Evolutionary conservation across 2,113 vertebrate species (phyloP).

Genomic region (Halcyon senegalensis): DNA sequence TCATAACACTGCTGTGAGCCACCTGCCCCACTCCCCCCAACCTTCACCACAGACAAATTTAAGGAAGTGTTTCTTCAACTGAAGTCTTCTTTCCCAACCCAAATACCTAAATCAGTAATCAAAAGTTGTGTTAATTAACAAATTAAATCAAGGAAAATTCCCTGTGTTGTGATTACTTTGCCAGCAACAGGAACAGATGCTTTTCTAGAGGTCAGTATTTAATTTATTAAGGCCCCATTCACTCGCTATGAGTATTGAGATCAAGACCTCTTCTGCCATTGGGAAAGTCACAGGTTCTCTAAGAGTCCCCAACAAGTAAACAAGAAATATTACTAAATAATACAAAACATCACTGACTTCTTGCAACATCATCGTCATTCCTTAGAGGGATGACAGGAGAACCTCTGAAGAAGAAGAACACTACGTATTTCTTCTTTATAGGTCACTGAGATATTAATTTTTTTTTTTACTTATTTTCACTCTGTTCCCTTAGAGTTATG

Average conservation of each 20-base stretch:
- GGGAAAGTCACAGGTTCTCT: background rate
- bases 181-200: background rate
- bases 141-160: constrained; percentile 4
- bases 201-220: background rate
- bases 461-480: background rate
- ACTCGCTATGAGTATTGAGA: background rate
- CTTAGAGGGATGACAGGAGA: background rate
- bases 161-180: background rate
- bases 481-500: background rate
- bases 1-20: background rate
- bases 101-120: background rate
- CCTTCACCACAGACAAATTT: background rate
- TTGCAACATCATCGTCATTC: background rate
- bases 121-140: background rate
- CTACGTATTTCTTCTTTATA: background rate
- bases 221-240: background rate
- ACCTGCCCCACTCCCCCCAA: background rate
- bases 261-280: background rate
- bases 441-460: background rate
- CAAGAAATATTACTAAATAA: background rate
- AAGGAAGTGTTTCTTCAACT: background rate
- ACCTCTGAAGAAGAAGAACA: background rate
- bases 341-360: background rate
- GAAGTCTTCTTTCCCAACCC: background rate
- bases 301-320: background rate